phyloP scores from a whole-genome alignment of 2,888 invertebrate genomes.

The Oscheius sp. region DNA sequence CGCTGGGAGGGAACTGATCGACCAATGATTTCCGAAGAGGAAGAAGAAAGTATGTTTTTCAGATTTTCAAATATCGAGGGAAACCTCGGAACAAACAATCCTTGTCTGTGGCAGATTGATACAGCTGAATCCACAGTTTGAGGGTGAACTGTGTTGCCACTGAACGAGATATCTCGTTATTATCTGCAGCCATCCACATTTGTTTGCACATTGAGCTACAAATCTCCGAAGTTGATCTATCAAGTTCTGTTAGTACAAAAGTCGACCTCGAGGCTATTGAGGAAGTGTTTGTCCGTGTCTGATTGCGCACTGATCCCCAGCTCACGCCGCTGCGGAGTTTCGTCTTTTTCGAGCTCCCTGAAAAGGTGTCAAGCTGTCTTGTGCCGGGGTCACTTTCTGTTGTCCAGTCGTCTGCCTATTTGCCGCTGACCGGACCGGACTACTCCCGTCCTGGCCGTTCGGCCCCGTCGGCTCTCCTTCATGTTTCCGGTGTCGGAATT shows the following conservation, averaged over 20 bases:
- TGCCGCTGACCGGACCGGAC: slow-evolving; percentile 15
- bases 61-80: not conserved
- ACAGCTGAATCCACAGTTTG: not conserved
- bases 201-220: not conserved
- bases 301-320: slow-evolving; percentile 13
- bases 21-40: not conserved
- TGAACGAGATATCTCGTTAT: not conserved
- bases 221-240: not conserved
- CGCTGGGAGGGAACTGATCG: not conserved
- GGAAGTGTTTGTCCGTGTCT: slow-evolving; percentile 27
- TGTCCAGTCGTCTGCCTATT: slow-evolving; percentile 5
- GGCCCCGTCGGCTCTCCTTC: not conserved
- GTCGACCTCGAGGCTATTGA: not conserved
- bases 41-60: slow-evolving; percentile 1
- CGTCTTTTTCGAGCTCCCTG: not conserved
- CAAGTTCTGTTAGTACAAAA: not conserved
- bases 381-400: slow-evolving; percentile 23
- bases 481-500: slow-evolving; percentile 7
- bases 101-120: not conserved
- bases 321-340: slow-evolving; percentile 1
- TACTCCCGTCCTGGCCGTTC: slow-evolving; percentile 1
- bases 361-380: slow-evolving; percentile 17
- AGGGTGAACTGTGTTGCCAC: not conserved
- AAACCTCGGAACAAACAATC: not conserved
- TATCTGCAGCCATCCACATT: slow-evolving; percentile 5